phyloP scores from a whole-genome alignment of 2,113 vertebrate genomes.

The Callipepla squamata region DNA sequence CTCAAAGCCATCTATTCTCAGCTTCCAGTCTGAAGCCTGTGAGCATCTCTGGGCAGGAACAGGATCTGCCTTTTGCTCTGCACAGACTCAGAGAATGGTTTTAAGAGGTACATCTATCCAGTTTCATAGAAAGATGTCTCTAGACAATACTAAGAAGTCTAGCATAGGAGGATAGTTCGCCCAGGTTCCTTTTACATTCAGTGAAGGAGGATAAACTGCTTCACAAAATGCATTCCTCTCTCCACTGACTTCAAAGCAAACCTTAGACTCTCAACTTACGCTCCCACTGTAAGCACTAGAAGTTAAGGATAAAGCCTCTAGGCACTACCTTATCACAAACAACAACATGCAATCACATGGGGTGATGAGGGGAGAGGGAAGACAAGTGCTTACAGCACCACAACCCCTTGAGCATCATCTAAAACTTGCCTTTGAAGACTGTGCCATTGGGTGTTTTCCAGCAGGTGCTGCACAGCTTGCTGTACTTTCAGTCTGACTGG shows the following conservation, averaged over 20 bases:
- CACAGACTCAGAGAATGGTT: background rate
- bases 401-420: background rate
- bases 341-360: background rate
- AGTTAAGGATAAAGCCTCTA: constrained; percentile 16
- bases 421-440: background rate
- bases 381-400: background rate
- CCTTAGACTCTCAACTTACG: constrained; percentile 32
- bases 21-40: background rate
- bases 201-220: constrained; percentile 23
- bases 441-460: background rate
- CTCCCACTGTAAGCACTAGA: background rate
- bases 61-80: background rate
- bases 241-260: constrained; percentile 42
- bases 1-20: background rate
- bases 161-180: background rate
- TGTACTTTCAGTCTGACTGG: background rate
- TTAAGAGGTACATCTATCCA: background rate
- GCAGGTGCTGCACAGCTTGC: background rate
- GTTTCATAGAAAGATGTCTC: background rate
- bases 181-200: constrained; percentile 36
- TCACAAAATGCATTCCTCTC: constrained; percentile 2
- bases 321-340: background rate
- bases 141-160: background rate
- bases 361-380: background rate
- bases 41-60: background rate